Base-by-base conservation (phyloP, 1,140 invertebrate species). In the Sinella curviseta region DNA sequence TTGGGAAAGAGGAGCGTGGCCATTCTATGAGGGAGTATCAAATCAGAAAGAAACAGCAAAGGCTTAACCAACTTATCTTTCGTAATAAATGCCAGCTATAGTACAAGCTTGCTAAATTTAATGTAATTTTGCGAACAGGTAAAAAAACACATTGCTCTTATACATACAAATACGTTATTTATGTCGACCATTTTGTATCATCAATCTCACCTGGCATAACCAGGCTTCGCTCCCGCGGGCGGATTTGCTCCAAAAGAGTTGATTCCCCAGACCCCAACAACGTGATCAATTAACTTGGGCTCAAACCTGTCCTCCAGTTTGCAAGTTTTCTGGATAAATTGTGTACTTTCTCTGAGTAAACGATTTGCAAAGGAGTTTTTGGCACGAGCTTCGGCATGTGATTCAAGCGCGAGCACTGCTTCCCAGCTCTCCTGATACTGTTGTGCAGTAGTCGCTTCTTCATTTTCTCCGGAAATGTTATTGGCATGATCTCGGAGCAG, bases 191-290 rank as follows among this genome's bases (percentile, higher is more conserved):
- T n/a, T n/a, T n/a, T 48, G 39, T 48, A 48, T 48, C 39, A 48
- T 48, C 39, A 48, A 65, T 65, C 26, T 36, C 31, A 75, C 74
- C 74, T 75, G 24, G 74, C 74, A 75, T 75, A 65, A 28, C 31
- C 48, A n/a, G 81, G 81, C 74, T 82, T 77, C 33, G 78, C 57
- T 35, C 30, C 33, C 16, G 78, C 74, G n/a, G 57, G 70, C 1
- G 77, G 76, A 74, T 82, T 82, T 28, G 81, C 78, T 8, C 81
- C 81, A 57, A 82, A 82, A 2, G 78, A 79, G 39, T 82, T 82
- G 12, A 82, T 74, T 28, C 65, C 76, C 78, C 78, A 82, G 3
- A 77, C 60, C 28, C 81, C 81, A 2, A 79, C 74, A 24, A 82
- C 57, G 36, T 82, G 81, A 75, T 60, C 67, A 35, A 82, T 74